Percentiles rank a stretch among this genome's conserved stretches.
These are phyloP conservation scores for Acleris holmiana DNA, from an alignment of 2,888 invertebrate species.

Conservation along the genomic window DNA sequence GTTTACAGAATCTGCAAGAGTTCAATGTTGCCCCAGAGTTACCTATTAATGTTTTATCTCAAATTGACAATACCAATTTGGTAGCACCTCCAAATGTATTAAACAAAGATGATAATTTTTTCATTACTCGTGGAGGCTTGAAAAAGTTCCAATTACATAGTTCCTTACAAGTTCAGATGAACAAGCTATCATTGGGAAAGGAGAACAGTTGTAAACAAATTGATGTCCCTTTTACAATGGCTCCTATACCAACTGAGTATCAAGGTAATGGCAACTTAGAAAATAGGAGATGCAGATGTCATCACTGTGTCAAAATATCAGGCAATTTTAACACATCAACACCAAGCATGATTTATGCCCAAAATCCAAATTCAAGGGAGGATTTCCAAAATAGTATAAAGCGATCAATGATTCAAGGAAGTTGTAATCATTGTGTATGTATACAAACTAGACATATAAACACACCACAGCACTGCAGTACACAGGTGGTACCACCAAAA, in stretches of 20 bases:
- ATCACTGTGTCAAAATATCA: constrained; percentile 57
- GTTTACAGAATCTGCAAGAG: constrained; percentile 9
- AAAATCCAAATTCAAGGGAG: not conserved
- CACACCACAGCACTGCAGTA: constrained; percentile 4
- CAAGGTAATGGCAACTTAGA: constrained; percentile 14
- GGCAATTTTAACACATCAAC: constrained; percentile 32
- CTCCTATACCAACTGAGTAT: not conserved
- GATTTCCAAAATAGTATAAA: not conserved
- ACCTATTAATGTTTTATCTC: constrained; percentile 44
- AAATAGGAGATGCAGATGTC: constrained; percentile 57
- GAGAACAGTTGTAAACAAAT: constrained; percentile 60
- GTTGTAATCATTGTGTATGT: constrained; percentile 20
- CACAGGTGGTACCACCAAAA: constrained; percentile 36
- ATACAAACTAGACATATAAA: constrained; percentile 22
- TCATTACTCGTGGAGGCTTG: constrained; percentile 64
- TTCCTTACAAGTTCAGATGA: constrained; percentile 53
- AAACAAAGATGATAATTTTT: constrained; percentile 63
- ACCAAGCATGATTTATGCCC: constrained; percentile 6
- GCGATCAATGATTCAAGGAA: not conserved
- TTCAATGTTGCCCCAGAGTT: constrained; percentile 28
- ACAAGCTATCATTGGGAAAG: constrained; percentile 56
- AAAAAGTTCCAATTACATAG: constrained; percentile 47
- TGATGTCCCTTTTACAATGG: constrained; percentile 5
- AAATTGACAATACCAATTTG: constrained; percentile 51
- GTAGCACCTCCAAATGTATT: constrained; percentile 53